Base-by-base conservation (phyloP, 1,140 invertebrate species). In the Hycleus phaleratus region DNA sequence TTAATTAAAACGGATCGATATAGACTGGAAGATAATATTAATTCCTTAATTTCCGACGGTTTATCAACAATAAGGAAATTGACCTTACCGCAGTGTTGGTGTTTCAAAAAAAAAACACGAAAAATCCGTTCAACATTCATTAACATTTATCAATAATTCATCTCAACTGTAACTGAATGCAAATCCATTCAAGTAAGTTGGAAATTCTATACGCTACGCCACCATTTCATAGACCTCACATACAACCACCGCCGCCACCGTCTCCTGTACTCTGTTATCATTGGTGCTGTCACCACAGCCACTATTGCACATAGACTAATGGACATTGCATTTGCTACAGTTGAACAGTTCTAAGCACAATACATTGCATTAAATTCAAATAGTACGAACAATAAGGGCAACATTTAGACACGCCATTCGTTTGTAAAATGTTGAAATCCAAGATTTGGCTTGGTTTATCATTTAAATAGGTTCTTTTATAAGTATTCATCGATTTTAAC, bases 321-420 rank as follows among this genome's bases (percentile, higher is more conserved):
- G 57, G 50, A 59, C 57, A 59, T 58, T 53, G 39, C 58, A 56
- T 60, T 56, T 51, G 44, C 43, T 60, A 9, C 38, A 46, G 38
- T 42, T 52, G 47, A 60, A 49, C 58, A 56, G 46, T 60, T 60
- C 45, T 51, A 46, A n/a, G 53, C 50, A 56, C 47, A 60, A 60
- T 60, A 56, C 43, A 51, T 12, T 48, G 53, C 59, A 60, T 60
- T 60, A 60, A 60, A 60, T 60, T 60, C 59, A 56, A 56, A 52
- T 53, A 48, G 26, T 51, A 32, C 7, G 9, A 52, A 56, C 52
- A 60, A 60, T 56, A 56, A 50, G 48, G 50, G 49, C 50, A 56
- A 60, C 53, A 60, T 56, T 60, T 56, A 56, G 26, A 39, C 43
- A 18, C 32, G 47, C 48, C 53, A 56, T 56, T 56, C 50, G 52